Evolutionary conservation across 2,113 vertebrate species (phyloP).

Genomic region (Chaetura pelagica): DNA sequence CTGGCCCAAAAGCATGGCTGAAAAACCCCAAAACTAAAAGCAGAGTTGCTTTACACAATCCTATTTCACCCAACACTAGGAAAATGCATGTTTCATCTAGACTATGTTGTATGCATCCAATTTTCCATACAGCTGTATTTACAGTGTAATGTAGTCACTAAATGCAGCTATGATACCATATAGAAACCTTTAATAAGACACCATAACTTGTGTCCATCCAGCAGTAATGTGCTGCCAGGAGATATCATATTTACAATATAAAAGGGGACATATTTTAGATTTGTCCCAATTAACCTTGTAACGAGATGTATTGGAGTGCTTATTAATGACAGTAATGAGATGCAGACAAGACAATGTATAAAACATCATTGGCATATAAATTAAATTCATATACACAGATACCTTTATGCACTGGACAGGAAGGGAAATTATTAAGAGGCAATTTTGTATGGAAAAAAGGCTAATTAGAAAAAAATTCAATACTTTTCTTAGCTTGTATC

Average conservation of each 20-base stretch:
- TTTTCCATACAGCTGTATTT: slow-evolving; percentile 8
- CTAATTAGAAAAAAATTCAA: slow-evolving; percentile 81
- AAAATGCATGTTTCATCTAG: not conserved
- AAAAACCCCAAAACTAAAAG: not conserved
- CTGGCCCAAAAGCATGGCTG: not conserved
- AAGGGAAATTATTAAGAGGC: slow-evolving; percentile 80
- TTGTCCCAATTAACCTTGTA: slow-evolving; percentile 96
- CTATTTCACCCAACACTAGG: not conserved
- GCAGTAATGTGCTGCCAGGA: slow-evolving; percentile 73
- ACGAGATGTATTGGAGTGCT: slow-evolving; percentile 86
- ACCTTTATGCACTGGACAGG: slow-evolving; percentile 78
- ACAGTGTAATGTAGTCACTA: not conserved
- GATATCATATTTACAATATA: slow-evolving; percentile 84
- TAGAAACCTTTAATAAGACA: slow-evolving; percentile 56
- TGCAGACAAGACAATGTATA: slow-evolving; percentile 85
- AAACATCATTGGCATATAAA: slow-evolving; percentile 91
- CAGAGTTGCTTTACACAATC: not conserved
- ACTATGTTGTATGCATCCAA: not conserved
- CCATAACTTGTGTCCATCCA: slow-evolving; percentile 52
- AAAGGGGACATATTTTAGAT: slow-evolving; percentile 80
- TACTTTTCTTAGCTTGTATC: slow-evolving; percentile 77
- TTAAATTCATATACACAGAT: slow-evolving; percentile 84
- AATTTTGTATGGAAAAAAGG: slow-evolving; percentile 74
- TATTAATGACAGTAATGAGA: slow-evolving; percentile 94
- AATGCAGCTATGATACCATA: not conserved